Evolutionary conservation across 1,140 invertebrate species (phyloP), one percentile per base, ranked within the genome.

Genomic region (Orchestia grillus): DNA sequence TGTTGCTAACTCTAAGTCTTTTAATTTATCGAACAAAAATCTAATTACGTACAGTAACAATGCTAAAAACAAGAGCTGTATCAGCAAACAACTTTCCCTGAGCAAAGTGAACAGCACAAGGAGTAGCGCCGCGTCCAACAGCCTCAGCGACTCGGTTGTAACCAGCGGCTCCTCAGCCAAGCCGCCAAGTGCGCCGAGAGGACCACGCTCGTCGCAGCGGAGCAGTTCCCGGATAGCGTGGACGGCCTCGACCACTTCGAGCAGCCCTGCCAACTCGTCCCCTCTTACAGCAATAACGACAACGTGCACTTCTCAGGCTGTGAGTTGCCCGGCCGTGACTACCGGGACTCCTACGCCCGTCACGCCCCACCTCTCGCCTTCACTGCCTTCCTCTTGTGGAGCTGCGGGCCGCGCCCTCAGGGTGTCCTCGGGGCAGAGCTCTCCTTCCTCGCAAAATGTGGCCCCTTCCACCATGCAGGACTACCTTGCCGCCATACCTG

Each of bases 401-500:
- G 8, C 44, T n/a, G 44, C 92, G 11, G 44, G 92, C 11, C 92
- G 92, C 43, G 44, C 92, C 43, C 44, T 94, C 43, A 44, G 92
- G 44, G 92, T 94, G 6, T 94, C 92, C 8, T 11, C 92, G 8
- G 92, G 92, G 0, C 92, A 94, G 92, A 47, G 92, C 92, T 94
- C 92, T 44, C 92, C 92, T 15, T 94, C 92, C 19, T 94, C 92
- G 43, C 92, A 45, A 11, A 94, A 8, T 44, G 92, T 44, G 41
- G 92, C 92, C 8, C 92, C 92, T 96, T 97, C 97, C 43, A 97
- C 98, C 53, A 99, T 99, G 98, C 98, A 98, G 96, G 98, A 99
- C 97, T 98, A 99, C 23, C 97, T 99, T 97, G 98, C 99, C 40
- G 99, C 98, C 96, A 99, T 99, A 97, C 99, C 99, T 96, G 99